Evolutionary conservation across 2,113 vertebrate species (phyloP), one percentile per base, ranked within the genome.

Genomic region (Coturnix japonica): DNA sequence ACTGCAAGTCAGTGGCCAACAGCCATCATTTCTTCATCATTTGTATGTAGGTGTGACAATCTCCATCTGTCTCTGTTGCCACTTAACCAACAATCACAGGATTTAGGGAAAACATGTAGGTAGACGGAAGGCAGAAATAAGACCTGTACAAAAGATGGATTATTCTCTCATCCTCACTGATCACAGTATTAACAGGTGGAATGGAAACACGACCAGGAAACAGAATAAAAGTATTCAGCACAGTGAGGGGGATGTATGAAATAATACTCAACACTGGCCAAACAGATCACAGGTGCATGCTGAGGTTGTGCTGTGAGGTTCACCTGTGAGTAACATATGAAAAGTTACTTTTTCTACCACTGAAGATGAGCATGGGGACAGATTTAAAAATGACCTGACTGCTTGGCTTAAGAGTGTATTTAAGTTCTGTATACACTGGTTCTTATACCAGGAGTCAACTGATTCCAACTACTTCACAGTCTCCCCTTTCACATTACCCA

Each of bases 61-160:
- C 72, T 87, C 82, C 94, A 89, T 94, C 91, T 96, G 75, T 71
- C 85, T 94, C 85, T 82, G 46, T 59, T 87, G 75, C 49, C 67
- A 33, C 37, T 66, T 56, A 71, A 72, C 8, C 22, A 87, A 85
- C 51, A 94, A 85, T 39, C 67, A 51, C 33, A 67, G 46, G 67
- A 80, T 80, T 87, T 70, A 70, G 37, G 25, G 46, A 85, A 92
- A 95, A 87, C 56, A 70, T 46, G 49, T n/a, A 89, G 67, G 81
- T 92, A 92, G 78, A 76, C 22, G 28, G 85, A 92, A 82, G 63
- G 81, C 78, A 87, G 37, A 30, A 54, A 37, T 82, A 73, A 94
- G 17, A 89, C 25, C 33, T 80, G 33, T 37, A 37, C 54, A 87
- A 87, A 73, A 33, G 31, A 73, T 46, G 8, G 46, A 67, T 89